Evolutionary conservation across 2,888 invertebrate species (phyloP).

Genomic region (Leucoma salicis): DNA sequence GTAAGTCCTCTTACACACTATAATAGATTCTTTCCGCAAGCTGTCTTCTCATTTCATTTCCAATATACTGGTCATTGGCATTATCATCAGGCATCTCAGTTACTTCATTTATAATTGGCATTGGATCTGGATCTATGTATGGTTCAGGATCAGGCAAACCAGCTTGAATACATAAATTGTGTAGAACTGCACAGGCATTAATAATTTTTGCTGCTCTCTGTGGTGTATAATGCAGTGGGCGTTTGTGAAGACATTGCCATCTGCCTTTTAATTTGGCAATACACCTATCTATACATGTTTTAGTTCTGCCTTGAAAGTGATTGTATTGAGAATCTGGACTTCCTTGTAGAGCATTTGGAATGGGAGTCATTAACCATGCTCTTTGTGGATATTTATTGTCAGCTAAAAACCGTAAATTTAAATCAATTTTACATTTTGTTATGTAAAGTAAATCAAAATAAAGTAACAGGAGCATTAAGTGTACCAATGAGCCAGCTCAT

Average conservation of each 20-base stretch:
- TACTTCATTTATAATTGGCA: conserved; percentile 42
- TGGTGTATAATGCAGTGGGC: conserved; percentile 57
- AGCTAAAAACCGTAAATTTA: conserved; percentile 33
- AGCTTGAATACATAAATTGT: conserved; percentile 50
- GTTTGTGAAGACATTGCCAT: conserved; percentile 52
- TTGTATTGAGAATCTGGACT: conserved; percentile 59
- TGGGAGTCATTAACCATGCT: conserved; percentile 59
- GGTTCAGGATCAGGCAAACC: conserved; percentile 44
- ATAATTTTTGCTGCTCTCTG: conserved; percentile 57
- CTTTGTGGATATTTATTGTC: conserved; percentile 55
- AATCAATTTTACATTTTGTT: background rate
- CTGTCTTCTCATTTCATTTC: conserved; percentile 54
- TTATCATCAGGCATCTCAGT: conserved; percentile 54
- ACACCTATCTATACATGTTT: conserved; percentile 50
- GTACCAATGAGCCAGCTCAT: conserved; percentile 54
- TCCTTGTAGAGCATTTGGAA: conserved; percentile 49
- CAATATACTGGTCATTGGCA: conserved; percentile 55
- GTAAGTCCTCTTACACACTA: conserved; percentile 45
- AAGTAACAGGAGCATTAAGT: background rate
- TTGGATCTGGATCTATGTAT: conserved; percentile 41
- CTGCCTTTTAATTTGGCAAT: conserved; percentile 52
- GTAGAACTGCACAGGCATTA: conserved; percentile 58
- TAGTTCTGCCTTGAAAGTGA: conserved; percentile 52
- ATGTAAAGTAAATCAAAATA: background rate
- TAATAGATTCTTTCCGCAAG: conserved; percentile 56